Conservation (phyloP, 35 echinoderm and acorn worm genomes). For the Hemicentrotus pulcherrimus region DNA sequence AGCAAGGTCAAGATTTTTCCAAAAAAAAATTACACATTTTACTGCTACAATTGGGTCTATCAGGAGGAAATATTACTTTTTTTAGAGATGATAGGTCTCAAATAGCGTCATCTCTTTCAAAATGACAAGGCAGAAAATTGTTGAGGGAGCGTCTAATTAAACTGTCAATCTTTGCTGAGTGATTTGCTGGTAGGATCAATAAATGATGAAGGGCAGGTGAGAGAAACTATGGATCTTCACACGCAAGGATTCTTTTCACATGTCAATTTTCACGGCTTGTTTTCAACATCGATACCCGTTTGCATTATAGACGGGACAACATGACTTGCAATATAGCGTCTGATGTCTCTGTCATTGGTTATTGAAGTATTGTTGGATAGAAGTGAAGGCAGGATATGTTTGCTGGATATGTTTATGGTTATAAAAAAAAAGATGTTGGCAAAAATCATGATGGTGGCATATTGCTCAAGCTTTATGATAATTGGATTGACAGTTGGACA, state of each 20-base stretch:
- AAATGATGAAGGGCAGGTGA: background rate
- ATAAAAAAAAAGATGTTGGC: background rate
- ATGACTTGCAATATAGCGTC: background rate
- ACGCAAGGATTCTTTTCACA: background rate
- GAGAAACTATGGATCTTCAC: background rate
- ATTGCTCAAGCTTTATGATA: background rate
- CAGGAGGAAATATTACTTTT: background rate
- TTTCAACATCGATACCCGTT: background rate
- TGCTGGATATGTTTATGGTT: background rate
- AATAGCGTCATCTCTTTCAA: background rate
- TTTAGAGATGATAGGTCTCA: background rate
- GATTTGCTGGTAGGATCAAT: background rate
- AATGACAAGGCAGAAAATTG: background rate
- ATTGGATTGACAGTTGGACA: background rate
- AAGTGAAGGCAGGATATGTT: background rate
- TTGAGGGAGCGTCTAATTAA: background rate
- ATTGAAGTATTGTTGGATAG: background rate
- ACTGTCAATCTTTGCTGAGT: background rate
- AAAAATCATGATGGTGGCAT: background rate
- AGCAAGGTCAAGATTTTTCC: background rate
- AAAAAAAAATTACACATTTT: background rate
- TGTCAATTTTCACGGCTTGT: background rate
- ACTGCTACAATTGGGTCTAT: background rate
- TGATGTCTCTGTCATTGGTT: background rate
- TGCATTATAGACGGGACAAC: background rate